Evolutionary conservation across 1,140 invertebrate genomes (phyloP).

Genomic region (Eubasilissa regina): DNA sequence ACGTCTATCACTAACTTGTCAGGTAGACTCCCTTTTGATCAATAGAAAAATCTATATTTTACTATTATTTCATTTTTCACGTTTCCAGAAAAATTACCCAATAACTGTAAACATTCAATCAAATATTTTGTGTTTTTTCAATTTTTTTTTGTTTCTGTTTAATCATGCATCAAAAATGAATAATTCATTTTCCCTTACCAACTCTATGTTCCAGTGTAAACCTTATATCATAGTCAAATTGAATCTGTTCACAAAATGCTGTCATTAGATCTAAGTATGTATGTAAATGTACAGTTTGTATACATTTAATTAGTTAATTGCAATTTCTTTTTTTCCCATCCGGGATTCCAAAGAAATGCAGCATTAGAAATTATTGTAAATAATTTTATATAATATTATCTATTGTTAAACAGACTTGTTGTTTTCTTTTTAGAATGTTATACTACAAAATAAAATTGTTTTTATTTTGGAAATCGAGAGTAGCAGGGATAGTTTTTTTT

Average conservation of each 20-base stretch:
- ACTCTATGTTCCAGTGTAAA: neutral
- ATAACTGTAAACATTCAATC: no score
- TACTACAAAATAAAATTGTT: neutral
- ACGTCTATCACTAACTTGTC: no score
- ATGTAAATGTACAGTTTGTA: conserved; percentile 35
- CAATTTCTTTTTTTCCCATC: conserved; percentile 5
- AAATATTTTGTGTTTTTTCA: no score
- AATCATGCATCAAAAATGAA: no score
- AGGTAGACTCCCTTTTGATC: no score
- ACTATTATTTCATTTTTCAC: no score
- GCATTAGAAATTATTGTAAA: conserved; percentile 41
- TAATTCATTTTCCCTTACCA: no score
- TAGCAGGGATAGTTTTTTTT: neutral
- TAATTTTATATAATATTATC: conserved; percentile 40
- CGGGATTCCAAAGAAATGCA: conserved; percentile 6
- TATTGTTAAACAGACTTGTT: conserved; percentile 33
- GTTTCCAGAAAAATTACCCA: no score
- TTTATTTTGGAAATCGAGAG: conserved; percentile 10
- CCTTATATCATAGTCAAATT: conserved; percentile 5
- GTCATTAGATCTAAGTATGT: conserved; percentile 31
- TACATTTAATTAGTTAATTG: conserved; percentile 31
- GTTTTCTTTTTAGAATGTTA: conserved; percentile 31
- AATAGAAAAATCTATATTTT: no score
- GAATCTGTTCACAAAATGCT: conserved; percentile 22
- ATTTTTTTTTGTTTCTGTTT: no score